Evolutionary conservation across 2,797 vertebrate genomes (phyloP), one percentile per base, ranked within the genome.

Genomic region (Harpagifer antarcticus): DNA sequence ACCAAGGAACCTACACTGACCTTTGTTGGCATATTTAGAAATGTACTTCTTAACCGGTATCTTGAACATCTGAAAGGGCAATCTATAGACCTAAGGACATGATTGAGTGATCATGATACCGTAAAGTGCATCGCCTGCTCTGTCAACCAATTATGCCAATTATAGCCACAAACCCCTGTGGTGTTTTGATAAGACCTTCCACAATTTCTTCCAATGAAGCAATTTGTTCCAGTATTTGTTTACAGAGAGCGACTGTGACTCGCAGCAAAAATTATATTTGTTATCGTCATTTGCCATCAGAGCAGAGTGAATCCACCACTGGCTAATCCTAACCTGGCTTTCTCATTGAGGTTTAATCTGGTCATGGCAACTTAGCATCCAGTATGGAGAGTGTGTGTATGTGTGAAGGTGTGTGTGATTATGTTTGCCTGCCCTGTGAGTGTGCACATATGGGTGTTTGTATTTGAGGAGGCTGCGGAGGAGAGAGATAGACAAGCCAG

Each of bases 161-260:
- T 93, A 93, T 76, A 90, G 84, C 74, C 85, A 86, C 84, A 92
- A 91, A 66, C 83, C 93, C 91, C 90, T 90, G 90, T 86, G 87
- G 91, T 89, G 90, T 92, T 93, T 93, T 87, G 92, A 94, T 94
- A 93, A 94, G 89, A 88, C 90, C 85, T 89, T 92, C 85, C 85
- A 89, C 88, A 88, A 92, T 91, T 92, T 89, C 88, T 86, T 81
- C 91, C 92, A 91, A 91, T 93, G 83, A 92, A 90, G 82, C 88
- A 86, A 93, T 93, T 93, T 85, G 92, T 93, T 93, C 82, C 90
- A 89, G 85, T 89, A 90, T 93, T 93, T 94, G 93, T 94, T 94
- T 93, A 94, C 91, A 89, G 85, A 86, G 79, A 79, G 84, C 76
- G 80, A 76, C 87, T 85, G 82, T 86, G 86, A 91, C 93, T 92